Evolutionary conservation across 2,888 invertebrate species (phyloP).

Genomic region (Meloe dianella): DNA sequence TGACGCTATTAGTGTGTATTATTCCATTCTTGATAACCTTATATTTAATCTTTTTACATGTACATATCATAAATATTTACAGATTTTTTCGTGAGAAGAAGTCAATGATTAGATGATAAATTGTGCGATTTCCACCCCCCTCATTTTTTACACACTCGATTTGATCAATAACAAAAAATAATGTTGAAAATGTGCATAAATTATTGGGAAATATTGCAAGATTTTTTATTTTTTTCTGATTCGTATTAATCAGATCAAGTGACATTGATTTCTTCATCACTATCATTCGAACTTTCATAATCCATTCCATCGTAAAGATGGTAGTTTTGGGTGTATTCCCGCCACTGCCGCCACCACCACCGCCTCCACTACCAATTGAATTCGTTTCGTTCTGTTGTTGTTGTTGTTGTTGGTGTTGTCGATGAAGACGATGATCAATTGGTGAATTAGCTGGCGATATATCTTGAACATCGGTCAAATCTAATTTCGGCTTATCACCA

Average conservation of each 20-base stretch:
- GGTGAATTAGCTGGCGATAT: constrained; percentile 61
- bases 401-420: constrained; percentile 32
- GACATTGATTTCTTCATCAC: constrained; percentile 85
- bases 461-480: constrained; percentile 65
- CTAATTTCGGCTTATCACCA: constrained; percentile 75
- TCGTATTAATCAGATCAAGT: constrained; percentile 71
- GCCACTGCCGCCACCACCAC: constrained; percentile 31
- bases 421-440: constrained; percentile 40
- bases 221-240: too few species aligned
- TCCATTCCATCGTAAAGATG: constrained; percentile 59
- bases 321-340: constrained; percentile 45
- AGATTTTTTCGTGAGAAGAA: constrained; percentile 11
- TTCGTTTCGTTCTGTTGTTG: too few species aligned
- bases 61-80: constrained; percentile 25
- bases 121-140: constrained; percentile 26
- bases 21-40: constrained; percentile 18
- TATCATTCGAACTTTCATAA: constrained; percentile 66
- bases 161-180: too few species aligned
- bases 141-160: constrained; percentile 19
- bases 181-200: not conserved
- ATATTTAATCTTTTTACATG: constrained; percentile 23
- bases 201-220: not conserved
- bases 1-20: too few species aligned
- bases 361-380: constrained; percentile 28
- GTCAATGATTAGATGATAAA: not conserved